Conservation (phyloP, 2,888 invertebrate genomes). For the Patella depressa region DNA sequence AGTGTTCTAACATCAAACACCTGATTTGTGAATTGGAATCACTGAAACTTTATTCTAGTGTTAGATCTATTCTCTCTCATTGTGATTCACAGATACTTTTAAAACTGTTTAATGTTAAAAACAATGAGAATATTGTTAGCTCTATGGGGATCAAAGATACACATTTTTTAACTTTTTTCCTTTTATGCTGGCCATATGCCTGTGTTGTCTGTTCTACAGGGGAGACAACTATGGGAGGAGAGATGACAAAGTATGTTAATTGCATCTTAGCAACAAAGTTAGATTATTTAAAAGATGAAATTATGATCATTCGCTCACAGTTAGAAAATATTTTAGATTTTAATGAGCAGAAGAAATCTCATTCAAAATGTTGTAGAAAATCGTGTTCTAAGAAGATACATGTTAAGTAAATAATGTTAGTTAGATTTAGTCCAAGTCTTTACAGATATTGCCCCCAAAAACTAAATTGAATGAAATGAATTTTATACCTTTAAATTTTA, state of each 20-base stretch:
- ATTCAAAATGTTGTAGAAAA: not conserved
- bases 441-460: too few species aligned
- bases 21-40: not conserved
- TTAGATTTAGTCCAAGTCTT: too few species aligned
- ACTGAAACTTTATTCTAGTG: not conserved
- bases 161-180: not conserved
- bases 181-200: not conserved
- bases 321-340: not conserved
- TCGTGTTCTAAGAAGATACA: not conserved
- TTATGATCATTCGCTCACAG: not conserved
- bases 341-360: not conserved
- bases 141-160: not conserved
- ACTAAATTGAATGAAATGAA: too few species aligned
- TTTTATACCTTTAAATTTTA: too few species aligned
- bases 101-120: not conserved
- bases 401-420: too few species aligned
- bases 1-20: not conserved
- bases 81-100: not conserved
- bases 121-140: not conserved
- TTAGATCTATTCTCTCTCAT: not conserved
- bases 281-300: not conserved
- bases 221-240: not conserved
- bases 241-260: not conserved
- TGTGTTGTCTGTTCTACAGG: not conserved
- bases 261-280: not conserved